Base-by-base conservation (phyloP, 2,888 invertebrate genomes). In the Chorisops tibialis region DNA sequence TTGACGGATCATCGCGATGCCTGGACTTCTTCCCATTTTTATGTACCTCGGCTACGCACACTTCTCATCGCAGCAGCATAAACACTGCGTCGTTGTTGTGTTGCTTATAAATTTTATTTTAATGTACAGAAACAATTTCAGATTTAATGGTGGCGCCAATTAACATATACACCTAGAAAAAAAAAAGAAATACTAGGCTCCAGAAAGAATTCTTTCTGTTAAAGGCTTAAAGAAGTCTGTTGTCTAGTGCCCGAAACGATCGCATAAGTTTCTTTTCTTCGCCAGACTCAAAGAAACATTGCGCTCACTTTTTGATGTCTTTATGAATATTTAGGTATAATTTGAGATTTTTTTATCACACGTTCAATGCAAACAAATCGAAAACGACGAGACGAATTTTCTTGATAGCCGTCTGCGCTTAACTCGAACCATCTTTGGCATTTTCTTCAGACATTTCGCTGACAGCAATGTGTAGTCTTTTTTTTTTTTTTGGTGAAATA, bases 71-170 rank as follows among this genome's bases (percentile, higher is more conserved):
- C 30, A 30, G 30, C 30, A 30, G n/a, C 9, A 30, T 7, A 30
- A 5, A 30, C 30, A 30, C 5, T 48, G 52, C 43, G 41, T 56
- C 43, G 41, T 47, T 54, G 38, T 60, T 43, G 59, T 43, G 51
- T 47, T 63, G 61, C 56, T 61, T 63, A 63, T 63, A 63, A 63
- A 63, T 63, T 63, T 63, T n/a, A 63, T 63, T 63, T 63, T 63
- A 63, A 63, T 63, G 63, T 61, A 56, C 50, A 56, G 60, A 48
- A 63, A 63, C 61, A 59, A 61, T 63, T 63, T 56, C 37, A 61
- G 58, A 59, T 63, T 63, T 63, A 61, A 63, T 63, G 41, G 58
- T 61, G 63, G 61, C 61, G 63, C 63, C 63, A 63, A 63, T 63
- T 63, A 63, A 63, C 54, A 63, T 61, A 63, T 58, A 61, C 61